Base-by-base conservation (phyloP, 2,113 vertebrate genomes). In the Chlorodrepanis virens region DNA sequence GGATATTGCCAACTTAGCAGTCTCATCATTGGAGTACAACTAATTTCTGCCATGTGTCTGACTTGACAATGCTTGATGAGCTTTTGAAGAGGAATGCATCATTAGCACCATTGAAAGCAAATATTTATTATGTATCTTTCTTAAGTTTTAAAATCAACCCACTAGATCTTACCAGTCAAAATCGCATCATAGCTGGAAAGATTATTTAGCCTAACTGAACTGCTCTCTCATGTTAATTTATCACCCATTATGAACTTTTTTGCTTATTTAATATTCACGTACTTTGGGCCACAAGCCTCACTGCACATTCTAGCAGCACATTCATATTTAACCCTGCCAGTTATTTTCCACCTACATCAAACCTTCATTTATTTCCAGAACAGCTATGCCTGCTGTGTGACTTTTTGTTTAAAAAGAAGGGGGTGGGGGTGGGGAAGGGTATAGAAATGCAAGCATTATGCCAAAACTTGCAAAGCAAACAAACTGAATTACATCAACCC, bases 391-490 rank as follows among this genome's bases (percentile, higher is more conserved):
- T 93, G 53, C 80, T 64, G 22, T 14, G 7, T 45, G 42, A 77
- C 29, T 70, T 92, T 56, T 16, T 54, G 16, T 84, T 82, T 56
- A 69, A 67, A 56, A 92, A 35, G 11, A 52, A 67, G 25, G 42
- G 7, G 5, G 18, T 0, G 0, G 6, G 14, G 5, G 2, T 14
- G 19, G 24, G 21, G 2, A 22, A 21, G 17, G 14, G 17, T 44
- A 86, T 4, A 69, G 64, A 69, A 70, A 89, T 63, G 80, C 44
- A 83, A 94, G 40, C 17, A 84, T 54, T 83, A 69, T 91, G 59
- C 42, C 53, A 82, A 69, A 82, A 87, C 20, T 50, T 64, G 44
- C 61, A 93, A 90, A 92, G 77, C 40, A 89, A 91, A 86, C 52
- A 83, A 89, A 80, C 29, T 61, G 12, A 84, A 68, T 28, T 45